Percentiles rank a stretch among this genome's conserved stretches.
Evolutionary conservation across 2,797 vertebrate species (phyloP).

Genomic region (Gymnothorax reevesii): DNA sequence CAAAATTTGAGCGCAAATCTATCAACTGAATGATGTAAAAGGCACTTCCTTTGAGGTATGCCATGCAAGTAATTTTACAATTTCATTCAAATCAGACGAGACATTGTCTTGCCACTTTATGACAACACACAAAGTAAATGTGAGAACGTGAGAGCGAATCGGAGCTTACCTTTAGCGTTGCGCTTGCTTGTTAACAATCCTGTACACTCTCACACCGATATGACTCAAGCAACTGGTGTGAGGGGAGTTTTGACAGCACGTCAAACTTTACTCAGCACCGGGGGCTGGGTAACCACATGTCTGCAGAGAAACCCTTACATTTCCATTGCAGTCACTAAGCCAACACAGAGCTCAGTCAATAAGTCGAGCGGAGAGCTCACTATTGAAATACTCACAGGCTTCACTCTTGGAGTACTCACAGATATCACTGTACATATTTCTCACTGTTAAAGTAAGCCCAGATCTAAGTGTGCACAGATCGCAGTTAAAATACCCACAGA

Average conservation of each 20-base stretch:
- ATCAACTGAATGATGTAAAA: not conserved
- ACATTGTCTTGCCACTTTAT: not conserved
- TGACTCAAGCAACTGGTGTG: not conserved
- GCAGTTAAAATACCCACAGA: too few species aligned
- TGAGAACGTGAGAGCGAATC: too few species aligned
- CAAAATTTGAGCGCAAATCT: too few species aligned
- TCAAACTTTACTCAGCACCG: not conserved
- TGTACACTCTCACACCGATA: not conserved
- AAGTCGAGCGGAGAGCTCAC: too few species aligned
- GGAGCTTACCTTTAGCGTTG: not conserved
- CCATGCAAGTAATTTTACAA: not conserved
- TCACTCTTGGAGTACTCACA: too few species aligned
- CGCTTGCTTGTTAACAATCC: not conserved
- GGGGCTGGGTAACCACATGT: not conserved
- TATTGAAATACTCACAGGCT: too few species aligned
- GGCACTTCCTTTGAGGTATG: not conserved
- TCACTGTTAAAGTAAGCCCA: too few species aligned
- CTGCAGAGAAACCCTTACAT: not conserved
- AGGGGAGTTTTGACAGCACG: not conserved
- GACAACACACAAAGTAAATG: not conserved
- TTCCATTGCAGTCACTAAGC: not conserved
- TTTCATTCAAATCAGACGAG: not conserved
- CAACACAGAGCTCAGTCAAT: not conserved
- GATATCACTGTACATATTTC: too few species aligned
- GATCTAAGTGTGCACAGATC: too few species aligned